phyloP scores from a whole-genome alignment of 2,888 invertebrate species.

The Coleophora flavipennella region DNA sequence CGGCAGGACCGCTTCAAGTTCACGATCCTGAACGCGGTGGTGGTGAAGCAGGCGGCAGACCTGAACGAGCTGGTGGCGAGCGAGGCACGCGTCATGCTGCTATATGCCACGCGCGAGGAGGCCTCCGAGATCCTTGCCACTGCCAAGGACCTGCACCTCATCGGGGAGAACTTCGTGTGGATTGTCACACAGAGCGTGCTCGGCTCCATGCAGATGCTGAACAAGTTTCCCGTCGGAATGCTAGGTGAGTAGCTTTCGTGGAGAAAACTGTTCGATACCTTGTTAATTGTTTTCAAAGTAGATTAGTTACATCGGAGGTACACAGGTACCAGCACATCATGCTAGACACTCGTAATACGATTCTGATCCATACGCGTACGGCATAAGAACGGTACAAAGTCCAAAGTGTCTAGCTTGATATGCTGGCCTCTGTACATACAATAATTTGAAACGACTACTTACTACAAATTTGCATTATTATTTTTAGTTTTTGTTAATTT shows the following conservation, averaged over 20 bases:
- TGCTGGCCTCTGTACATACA: too few relatives aligned
- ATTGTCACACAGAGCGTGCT: constrained; percentile 96
- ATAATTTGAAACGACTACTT: too few relatives aligned
- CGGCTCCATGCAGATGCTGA: constrained; percentile 78
- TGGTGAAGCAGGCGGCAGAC: constrained; percentile 83
- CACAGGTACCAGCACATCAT: too few relatives aligned
- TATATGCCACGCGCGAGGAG: constrained; percentile 92
- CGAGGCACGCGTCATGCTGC: constrained; percentile 92
- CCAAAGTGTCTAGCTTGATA: too few relatives aligned
- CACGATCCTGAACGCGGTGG: constrained; percentile 88
- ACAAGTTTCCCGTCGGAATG: constrained; percentile 92
- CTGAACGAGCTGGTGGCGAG: constrained; percentile 87
- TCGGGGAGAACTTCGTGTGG: constrained; percentile 96
- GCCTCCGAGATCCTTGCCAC: constrained; percentile 86
- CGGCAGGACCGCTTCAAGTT: constrained; percentile 74
- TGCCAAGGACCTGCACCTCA: constrained; percentile 83
- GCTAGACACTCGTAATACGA: too few relatives aligned
- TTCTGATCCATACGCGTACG: too few relatives aligned
- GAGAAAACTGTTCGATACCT: too few relatives aligned
- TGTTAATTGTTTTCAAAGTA: too few relatives aligned
- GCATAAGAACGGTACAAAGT: too few relatives aligned
- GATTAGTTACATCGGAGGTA: too few relatives aligned
- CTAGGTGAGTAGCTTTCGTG: constrained; percentile 82
- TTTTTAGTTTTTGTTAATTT: too few relatives aligned
- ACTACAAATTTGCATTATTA: too few relatives aligned